Evolutionary conservation across 2,113 vertebrate genomes (phyloP).

Genomic region (Trochalopteron elliotii): DNA sequence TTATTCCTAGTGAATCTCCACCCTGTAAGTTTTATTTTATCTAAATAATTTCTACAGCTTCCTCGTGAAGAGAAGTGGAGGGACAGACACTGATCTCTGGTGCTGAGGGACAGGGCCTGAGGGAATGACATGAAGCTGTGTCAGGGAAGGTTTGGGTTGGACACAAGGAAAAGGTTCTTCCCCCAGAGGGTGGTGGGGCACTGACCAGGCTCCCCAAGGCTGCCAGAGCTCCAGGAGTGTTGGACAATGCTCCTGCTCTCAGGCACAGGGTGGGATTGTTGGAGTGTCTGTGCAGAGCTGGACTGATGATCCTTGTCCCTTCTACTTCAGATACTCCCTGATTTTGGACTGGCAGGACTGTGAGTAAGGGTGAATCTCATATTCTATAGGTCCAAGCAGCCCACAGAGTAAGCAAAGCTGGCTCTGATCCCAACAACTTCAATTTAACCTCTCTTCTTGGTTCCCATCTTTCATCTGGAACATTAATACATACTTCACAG

Average conservation of each 20-base stretch:
- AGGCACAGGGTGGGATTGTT: background rate
- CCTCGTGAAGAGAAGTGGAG: background rate
- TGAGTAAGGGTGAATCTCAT: background rate
- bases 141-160: background rate
- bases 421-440: background rate
- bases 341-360: background rate
- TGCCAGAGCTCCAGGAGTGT: background rate
- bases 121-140: background rate
- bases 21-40: background rate
- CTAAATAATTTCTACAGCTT: background rate
- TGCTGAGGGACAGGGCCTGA: background rate
- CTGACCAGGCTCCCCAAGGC: background rate
- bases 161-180: background rate
- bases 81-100: background rate
- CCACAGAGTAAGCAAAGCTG: background rate
- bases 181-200: background rate
- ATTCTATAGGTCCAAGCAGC: background rate
- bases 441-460: background rate
- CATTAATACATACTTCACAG: background rate
- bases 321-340: background rate
- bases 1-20: background rate
- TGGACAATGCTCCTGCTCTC: background rate
- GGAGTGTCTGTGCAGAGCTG: background rate
- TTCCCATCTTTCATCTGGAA: slow-evolving; percentile 56
- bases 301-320: background rate